phyloP scores from a whole-genome alignment of 2,113 vertebrate genomes.

The Scatophagus argus region DNA sequence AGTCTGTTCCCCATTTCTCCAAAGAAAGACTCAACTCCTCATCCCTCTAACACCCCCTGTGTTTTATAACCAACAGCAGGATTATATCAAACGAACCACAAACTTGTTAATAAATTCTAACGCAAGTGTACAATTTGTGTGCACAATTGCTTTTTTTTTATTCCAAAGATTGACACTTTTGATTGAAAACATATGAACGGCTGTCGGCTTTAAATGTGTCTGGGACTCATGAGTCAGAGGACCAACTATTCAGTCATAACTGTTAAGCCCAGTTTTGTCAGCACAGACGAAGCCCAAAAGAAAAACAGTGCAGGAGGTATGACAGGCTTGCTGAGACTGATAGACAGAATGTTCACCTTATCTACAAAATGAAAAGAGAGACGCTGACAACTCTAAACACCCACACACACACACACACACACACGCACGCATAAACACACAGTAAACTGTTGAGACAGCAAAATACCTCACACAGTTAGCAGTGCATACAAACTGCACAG shows the following conservation, averaged over 20 bases:
- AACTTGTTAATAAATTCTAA: slow-evolving; percentile 36
- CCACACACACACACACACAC: slow-evolving; percentile 14
- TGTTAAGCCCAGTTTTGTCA: slow-evolving; percentile 9
- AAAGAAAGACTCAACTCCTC: slow-evolving; percentile 27
- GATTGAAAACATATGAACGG: slow-evolving; percentile 21
- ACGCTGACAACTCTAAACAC: slow-evolving; percentile 24
- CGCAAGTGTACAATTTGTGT: too few species aligned
- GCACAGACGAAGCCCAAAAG: slow-evolving; percentile 15
- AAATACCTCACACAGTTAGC: background rate
- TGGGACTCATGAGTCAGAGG: background rate
- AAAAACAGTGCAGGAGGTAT: slow-evolving; percentile 11
- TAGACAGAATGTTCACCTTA: slow-evolving; percentile 38
- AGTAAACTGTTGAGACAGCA: slow-evolving; percentile 34
- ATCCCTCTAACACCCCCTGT: background rate
- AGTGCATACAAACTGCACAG: slow-evolving; percentile 5
- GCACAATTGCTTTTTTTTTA: background rate
- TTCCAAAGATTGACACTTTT: background rate
- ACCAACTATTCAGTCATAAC: slow-evolving; percentile 7
- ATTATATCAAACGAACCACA: slow-evolving; percentile 47
- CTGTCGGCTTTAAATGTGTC: background rate
- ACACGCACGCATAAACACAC: background rate
- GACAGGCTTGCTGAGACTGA: slow-evolving; percentile 26
- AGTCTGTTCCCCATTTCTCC: slow-evolving; percentile 22
- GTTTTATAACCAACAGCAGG: slow-evolving; percentile 32
- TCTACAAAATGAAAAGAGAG: slow-evolving; percentile 29